Conservation (phyloP, 2,888 invertebrate species). For the Pyrocoelia pectoralis region DNA sequence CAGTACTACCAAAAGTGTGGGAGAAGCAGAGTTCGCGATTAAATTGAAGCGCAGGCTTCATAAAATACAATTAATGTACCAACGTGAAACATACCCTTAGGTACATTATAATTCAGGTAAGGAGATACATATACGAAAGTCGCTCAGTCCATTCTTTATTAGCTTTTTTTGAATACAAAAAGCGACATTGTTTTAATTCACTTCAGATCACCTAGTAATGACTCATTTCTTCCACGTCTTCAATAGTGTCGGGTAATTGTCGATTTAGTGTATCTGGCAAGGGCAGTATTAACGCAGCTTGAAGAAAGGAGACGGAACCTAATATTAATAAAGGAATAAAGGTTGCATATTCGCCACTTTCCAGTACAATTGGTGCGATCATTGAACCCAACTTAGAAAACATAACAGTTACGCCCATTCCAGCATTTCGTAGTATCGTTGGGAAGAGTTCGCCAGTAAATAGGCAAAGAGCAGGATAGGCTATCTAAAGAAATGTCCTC, state of each 20-base stretch:
- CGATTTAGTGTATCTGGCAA: conserved; percentile 57
- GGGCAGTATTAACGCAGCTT: conserved; percentile 51
- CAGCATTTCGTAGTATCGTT: conserved; percentile 78
- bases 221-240: conserved; percentile 58
- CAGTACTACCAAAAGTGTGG: too few relatives aligned
- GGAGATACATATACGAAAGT: too few relatives aligned
- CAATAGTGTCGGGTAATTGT: conserved; percentile 64
- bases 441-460: conserved; percentile 82
- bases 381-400: conserved; percentile 82
- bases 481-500: conserved; percentile 58
- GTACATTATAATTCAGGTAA: too few relatives aligned
- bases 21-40: too few relatives aligned
- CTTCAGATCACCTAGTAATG: not conserved
- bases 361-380: conserved; percentile 58
- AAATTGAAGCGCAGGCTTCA: too few relatives aligned
- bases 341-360: conserved; percentile 45
- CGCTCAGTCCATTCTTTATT: too few relatives aligned
- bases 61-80: too few relatives aligned
- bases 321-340: conserved; percentile 53
- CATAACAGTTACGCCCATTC: conserved; percentile 77
- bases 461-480: conserved; percentile 70
- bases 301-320: conserved; percentile 47
- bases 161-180: too few relatives aligned
- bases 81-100: too few relatives aligned
- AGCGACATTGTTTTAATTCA: too few relatives aligned